Base-by-base conservation (phyloP, 2,888 invertebrate genomes). In the Melolontha melolontha region DNA sequence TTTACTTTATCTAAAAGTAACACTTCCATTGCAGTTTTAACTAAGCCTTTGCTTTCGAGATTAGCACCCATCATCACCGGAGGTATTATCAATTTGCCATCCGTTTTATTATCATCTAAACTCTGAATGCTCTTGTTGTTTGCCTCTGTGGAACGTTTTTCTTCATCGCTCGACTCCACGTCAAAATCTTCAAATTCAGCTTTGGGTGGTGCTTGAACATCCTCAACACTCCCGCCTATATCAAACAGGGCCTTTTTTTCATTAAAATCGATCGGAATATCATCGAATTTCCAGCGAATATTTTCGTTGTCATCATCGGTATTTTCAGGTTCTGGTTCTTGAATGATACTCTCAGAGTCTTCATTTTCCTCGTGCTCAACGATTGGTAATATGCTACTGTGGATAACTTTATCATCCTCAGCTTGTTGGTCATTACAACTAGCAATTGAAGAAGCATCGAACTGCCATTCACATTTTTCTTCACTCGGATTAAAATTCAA, bases 11-110 rank as follows among this genome's bases (percentile, higher is more conserved):
- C 82, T 42, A 82, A 74, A 17, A 82, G 72, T 66, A 82, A 79
- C 14, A 80, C 79, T 72, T 82, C 79, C 77, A 82, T 79, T 29
- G 81, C 82, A 6, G 81, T 81, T 72, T 79, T 77, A 10, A 81
- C 67, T 63, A 81, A 74, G 54, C 79, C 74, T 72, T 76, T 75
- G 42, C 72, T 67, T 69, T 75, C 71, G 40, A 75, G 68, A 67
- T 75, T 70, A 57, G 72, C 71, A 12, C 71, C 67, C 40, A 73
- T 74, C 40, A 75, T 71, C 12, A 76, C 76, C 44, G 77, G 75
- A 16, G 78, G 76, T 17, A 75, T 69, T 62, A 77, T 76, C 39
- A 73, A 57, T 57, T 73, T 68, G 39, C 65, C 47, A 49, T 67
- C 65, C 12, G 41, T 7, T 6, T 40, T 50, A 22, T 41, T 40